Percentiles rank a stretch among this genome's conserved stretches.
phyloP scores from a whole-genome alignment of 2,888 invertebrate species.

The Limnephilus rhombicus region DNA sequence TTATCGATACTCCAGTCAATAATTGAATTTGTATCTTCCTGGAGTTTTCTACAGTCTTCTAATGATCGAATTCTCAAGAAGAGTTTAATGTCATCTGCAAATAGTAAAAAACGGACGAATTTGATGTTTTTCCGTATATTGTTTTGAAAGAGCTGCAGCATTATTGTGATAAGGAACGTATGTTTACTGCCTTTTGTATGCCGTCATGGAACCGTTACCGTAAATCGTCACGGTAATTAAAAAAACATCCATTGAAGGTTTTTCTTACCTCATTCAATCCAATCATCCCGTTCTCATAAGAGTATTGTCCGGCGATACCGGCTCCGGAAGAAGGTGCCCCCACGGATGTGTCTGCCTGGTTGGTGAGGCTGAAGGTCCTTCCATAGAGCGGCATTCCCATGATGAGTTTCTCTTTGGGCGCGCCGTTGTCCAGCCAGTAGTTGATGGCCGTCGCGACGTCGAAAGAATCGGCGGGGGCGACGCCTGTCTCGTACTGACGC shows the following conservation, averaged over 20 bases:
- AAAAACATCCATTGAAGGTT: background rate
- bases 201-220: no score
- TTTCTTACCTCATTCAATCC: constrained; percentile 77
- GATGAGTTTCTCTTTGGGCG: constrained; percentile 70
- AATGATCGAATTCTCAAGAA: no score
- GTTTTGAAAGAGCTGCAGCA: no score
- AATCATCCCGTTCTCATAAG: constrained; percentile 74
- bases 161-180: no score
- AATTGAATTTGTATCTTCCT: no score
- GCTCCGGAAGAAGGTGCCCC: constrained; percentile 73
- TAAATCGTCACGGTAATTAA: no score
- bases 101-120: no score
- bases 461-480: constrained; percentile 42
- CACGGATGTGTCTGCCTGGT: constrained; percentile 69
- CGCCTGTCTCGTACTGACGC: constrained; percentile 67
- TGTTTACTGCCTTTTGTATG: no score
- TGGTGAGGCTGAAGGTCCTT: constrained; percentile 70
- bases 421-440: constrained; percentile 71
- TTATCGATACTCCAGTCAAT: no score
- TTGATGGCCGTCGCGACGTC: constrained; percentile 69
- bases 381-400: constrained; percentile 73
- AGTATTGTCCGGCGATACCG: constrained; percentile 75
- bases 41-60: no score
- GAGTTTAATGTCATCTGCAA: no score
- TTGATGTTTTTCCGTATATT: no score